These are phyloP conservation scores for Erebia aethiops DNA, from an alignment of 2,888 invertebrate species.

Conservation along the genomic window DNA sequence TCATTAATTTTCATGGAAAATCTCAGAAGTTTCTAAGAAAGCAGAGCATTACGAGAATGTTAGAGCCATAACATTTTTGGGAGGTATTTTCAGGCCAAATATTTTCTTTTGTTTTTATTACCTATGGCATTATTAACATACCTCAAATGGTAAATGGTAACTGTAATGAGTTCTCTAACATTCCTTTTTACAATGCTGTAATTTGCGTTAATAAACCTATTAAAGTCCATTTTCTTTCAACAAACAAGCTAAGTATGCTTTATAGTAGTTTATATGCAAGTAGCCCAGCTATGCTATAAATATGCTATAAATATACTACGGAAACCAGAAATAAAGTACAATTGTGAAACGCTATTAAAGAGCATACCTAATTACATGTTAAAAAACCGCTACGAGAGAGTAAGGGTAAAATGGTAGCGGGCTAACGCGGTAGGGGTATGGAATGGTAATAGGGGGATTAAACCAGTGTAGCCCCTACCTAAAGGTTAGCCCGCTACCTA, in stretches of 20 bases:
- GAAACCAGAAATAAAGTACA: not conserved
- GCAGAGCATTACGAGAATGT: slow-evolving; percentile 7
- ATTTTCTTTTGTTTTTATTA: slow-evolving; percentile 21
- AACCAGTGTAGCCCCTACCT: too few species aligned
- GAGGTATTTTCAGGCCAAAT: slow-evolving; percentile 19
- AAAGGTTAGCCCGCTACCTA: too few species aligned
- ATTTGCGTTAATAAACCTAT: slow-evolving; percentile 17
- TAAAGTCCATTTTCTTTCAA: slow-evolving; percentile 8
- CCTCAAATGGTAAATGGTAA: slow-evolving; percentile 12
- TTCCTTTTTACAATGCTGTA: slow-evolving; percentile 12
- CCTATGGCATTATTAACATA: slow-evolving; percentile 16
- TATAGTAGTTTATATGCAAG: slow-evolving; percentile 1
- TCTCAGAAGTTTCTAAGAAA: not conserved
- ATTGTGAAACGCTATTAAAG: too few species aligned
- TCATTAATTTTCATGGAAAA: not conserved
- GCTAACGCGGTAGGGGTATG: too few species aligned
- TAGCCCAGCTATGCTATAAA: slow-evolving; percentile 5
- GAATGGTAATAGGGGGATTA: too few species aligned
- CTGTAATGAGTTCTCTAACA: slow-evolving; percentile 9
- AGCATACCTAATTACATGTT: too few species aligned
- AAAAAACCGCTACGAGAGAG: too few species aligned
- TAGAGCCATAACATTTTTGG: slow-evolving; percentile 22
- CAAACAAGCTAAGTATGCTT: not conserved
- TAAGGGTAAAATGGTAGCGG: too few species aligned
- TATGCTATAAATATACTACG: too few species aligned